These are phyloP conservation scores for Cossypha heuglini DNA, from an alignment of 2,797 vertebrate species.

Conservation along the genomic window DNA sequence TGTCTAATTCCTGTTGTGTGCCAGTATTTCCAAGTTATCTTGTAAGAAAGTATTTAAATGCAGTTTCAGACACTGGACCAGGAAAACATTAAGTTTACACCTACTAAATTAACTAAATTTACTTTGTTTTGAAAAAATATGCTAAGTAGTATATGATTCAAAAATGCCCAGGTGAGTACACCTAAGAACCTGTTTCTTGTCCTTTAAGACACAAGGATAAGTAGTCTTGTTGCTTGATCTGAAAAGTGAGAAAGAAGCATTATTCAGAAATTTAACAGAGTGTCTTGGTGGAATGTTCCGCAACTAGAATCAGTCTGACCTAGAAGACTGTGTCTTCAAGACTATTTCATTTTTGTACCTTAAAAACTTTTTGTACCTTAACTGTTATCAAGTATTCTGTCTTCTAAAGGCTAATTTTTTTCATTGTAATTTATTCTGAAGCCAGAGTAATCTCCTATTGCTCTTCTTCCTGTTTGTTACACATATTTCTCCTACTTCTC, in stretches of 20 bases:
- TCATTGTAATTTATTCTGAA: background rate
- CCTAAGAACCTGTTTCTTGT: background rate
- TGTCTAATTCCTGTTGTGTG: background rate
- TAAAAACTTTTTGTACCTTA: background rate
- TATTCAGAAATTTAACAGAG: background rate
- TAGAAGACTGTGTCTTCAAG: background rate
- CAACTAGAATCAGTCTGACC: background rate
- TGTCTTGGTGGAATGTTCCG: background rate
- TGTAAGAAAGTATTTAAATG: background rate
- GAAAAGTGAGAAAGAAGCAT: background rate
- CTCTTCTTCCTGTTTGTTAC: background rate
- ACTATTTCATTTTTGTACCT: background rate
- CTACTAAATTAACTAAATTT: background rate
- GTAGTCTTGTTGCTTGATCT: background rate
- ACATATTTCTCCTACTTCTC: background rate
- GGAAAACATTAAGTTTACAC: background rate
- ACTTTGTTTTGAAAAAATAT: background rate
- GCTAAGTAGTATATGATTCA: background rate
- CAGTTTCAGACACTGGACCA: background rate
- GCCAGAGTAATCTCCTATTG: background rate
- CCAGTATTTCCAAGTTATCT: background rate
- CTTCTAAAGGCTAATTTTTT: background rate
- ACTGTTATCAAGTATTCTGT: background rate
- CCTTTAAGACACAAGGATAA: background rate
- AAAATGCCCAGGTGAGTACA: background rate